phyloP scores from a whole-genome alignment of 2,888 invertebrate species.

The Cistogaster globosa region DNA sequence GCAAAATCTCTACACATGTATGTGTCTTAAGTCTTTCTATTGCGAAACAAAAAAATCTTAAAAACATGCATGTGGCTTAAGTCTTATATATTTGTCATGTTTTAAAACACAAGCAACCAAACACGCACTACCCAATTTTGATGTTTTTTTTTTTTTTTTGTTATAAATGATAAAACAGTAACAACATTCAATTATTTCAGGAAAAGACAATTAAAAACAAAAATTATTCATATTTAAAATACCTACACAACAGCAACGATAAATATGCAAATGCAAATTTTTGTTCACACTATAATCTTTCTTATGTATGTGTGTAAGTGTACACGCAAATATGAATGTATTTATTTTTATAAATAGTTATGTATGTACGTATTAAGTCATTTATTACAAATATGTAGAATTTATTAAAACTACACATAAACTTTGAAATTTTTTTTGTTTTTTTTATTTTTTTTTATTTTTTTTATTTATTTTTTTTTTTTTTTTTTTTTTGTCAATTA shows the following conservation, averaged over 20 bases:
- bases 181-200: conserved; percentile 20
- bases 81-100: background rate
- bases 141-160: background rate
- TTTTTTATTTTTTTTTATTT: conserved; percentile 21
- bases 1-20: background rate
- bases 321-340: no score
- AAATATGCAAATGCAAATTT: background rate
- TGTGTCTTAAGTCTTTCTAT: conserved; percentile 24
- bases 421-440: background rate
- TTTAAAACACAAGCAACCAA: background rate
- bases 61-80: conserved; percentile 22
- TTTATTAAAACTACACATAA: conserved; percentile 5
- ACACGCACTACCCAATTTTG: background rate
- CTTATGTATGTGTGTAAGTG: background rate
- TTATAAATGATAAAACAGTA: background rate
- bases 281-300: background rate
- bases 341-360: no score
- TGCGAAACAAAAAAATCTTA: background rate
- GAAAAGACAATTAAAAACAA: background rate
- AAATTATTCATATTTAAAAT: conserved; percentile 45
- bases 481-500: conserved; percentile 9
- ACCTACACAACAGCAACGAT: conserved; percentile 12
- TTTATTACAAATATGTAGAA: background rate
- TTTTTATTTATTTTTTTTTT: conserved; percentile 27
- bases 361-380: conserved; percentile 15